Evolutionary conservation across 2,888 invertebrate species (phyloP).

Genomic region (Morpho helenor): DNA sequence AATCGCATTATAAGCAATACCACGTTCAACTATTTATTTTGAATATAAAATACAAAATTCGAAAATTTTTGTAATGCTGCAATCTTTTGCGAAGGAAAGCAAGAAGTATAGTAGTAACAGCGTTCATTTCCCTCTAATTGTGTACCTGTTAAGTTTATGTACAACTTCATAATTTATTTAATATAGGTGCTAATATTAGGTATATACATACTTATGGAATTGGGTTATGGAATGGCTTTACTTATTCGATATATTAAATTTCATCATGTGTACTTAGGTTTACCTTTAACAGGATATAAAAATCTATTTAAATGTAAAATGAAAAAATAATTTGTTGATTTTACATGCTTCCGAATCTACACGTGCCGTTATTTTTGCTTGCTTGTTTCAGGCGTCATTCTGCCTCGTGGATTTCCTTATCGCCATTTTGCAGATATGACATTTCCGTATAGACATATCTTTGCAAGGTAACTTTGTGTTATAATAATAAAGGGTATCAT

Average conservation of each 20-base stretch:
- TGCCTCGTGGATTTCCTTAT: conserved; percentile 29
- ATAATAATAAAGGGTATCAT: conserved; percentile 19
- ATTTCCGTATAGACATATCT: conserved; percentile 29
- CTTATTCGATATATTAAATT: too few relatives aligned
- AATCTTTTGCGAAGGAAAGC: too few relatives aligned
- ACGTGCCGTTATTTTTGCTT: conserved; percentile 58
- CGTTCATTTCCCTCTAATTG: too few relatives aligned
- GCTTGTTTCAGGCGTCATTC: conserved; percentile 28
- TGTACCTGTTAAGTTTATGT: too few relatives aligned
- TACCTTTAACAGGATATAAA: too few relatives aligned
- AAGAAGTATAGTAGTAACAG: too few relatives aligned
- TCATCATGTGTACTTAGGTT: too few relatives aligned
- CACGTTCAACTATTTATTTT: neutral
- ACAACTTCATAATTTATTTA: too few relatives aligned
- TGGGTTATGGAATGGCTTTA: too few relatives aligned
- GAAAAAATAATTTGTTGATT: conserved; percentile 22
- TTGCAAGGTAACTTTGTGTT: conserved; percentile 26
- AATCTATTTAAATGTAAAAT: too few relatives aligned
- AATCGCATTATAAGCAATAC: conserved; percentile 9
- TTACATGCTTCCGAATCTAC: conserved; percentile 47
- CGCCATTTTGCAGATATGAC: conserved; percentile 25
- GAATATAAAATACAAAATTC: too few relatives aligned
- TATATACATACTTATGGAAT: neutral
- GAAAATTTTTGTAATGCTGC: too few relatives aligned
- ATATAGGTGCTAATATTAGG: neutral